phyloP scores from a whole-genome alignment of 2,113 vertebrate genomes.

The Porphyrio hochstetteri region DNA sequence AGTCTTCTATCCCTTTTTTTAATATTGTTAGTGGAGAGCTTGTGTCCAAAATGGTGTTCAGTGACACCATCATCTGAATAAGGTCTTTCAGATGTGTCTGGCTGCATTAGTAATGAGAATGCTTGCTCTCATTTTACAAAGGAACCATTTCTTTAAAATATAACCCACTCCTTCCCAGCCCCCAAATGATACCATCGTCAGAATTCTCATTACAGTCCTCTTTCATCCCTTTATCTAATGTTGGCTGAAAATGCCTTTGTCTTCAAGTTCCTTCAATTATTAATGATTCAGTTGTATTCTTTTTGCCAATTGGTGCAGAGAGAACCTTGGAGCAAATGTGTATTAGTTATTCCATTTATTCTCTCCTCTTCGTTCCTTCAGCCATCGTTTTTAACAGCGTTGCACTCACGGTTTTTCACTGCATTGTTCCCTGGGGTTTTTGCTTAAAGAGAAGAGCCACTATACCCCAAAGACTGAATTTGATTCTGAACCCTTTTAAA shows the following conservation, averaged over 20 bases:
- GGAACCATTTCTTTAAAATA: conserved; percentile 46
- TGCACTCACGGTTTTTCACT: not conserved
- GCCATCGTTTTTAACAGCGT: not conserved
- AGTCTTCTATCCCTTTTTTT: conserved; percentile 45
- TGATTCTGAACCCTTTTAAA: not conserved
- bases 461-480: not conserved
- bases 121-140: conserved; percentile 52
- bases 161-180: not conserved
- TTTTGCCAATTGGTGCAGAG: conserved; percentile 50
- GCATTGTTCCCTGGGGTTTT: not conserved
- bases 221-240: conserved; percentile 13
- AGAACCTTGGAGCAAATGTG: conserved; percentile 6
- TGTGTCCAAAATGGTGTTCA: conserved; percentile 34
- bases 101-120: conserved; percentile 12
- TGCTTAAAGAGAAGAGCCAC: not conserved
- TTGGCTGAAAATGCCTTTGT: conserved; percentile 58
- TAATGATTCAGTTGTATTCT: conserved; percentile 42
- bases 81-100: conserved; percentile 57
- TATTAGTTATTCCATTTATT: conserved; percentile 38
- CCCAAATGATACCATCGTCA: not conserved
- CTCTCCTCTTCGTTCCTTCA: not conserved
- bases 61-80: conserved; percentile 57
- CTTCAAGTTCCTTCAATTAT: conserved; percentile 48
- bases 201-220: not conserved
- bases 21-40: conserved; percentile 28